Percentiles rank a stretch among this genome's conserved stretches.
Evolutionary conservation across 2,888 invertebrate species (phyloP).

Genomic region (Hypolimnas misippus): DNA sequence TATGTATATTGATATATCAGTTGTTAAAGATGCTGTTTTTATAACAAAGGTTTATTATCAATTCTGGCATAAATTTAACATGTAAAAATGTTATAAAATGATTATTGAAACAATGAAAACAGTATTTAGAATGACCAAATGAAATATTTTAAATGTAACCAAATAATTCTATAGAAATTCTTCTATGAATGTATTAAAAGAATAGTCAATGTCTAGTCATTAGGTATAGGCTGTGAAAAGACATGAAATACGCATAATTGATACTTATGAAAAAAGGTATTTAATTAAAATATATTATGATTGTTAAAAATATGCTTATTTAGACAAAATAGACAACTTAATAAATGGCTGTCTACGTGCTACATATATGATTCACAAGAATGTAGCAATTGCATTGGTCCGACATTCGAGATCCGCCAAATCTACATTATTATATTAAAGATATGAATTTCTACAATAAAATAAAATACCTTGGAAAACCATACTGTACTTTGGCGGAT

Average conservation of each 20-base stretch:
- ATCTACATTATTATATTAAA: too few species aligned
- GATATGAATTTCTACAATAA: too few species aligned
- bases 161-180: not conserved
- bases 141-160: not conserved
- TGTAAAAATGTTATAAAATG: not conserved
- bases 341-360: too few species aligned
- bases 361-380: too few species aligned
- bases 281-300: slow-evolving; percentile 2
- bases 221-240: slow-evolving; percentile 78
- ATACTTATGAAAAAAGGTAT: not conserved
- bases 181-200: slow-evolving; percentile 29
- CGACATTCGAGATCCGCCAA: too few species aligned
- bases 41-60: too few species aligned
- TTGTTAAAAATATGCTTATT: too few species aligned
- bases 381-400: too few species aligned
- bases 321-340: too few species aligned
- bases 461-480: too few species aligned
- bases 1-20: too few species aligned
- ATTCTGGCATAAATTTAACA: not conserved
- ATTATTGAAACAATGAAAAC: not conserved
- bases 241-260: slow-evolving; percentile 46
- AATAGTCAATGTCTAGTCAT: slow-evolving; percentile 73
- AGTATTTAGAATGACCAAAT: not conserved
- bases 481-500: too few species aligned
- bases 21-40: not conserved